Conservation (phyloP, 2,113 vertebrate genomes). For the Conger conger region DNA sequence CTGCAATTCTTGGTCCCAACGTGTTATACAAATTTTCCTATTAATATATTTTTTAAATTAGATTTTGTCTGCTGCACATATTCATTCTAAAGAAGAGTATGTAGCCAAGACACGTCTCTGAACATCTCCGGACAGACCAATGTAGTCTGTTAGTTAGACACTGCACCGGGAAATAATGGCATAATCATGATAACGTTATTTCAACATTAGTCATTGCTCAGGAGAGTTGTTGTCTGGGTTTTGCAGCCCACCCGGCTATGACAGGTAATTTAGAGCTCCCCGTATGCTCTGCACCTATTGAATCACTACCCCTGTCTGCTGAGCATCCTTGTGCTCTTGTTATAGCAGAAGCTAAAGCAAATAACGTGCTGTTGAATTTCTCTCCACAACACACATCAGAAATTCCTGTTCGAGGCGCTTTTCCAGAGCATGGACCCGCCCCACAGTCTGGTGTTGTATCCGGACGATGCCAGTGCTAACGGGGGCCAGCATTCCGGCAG, state of each 20-base stretch:
- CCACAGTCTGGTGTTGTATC: too few relatives aligned
- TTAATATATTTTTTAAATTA: not conserved
- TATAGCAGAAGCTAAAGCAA: too few relatives aligned
- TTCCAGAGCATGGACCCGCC: too few relatives aligned
- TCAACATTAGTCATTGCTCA: not conserved
- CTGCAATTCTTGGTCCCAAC: not conserved
- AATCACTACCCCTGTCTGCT: not conserved
- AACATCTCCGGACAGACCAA: not conserved
- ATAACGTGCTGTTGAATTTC: too few relatives aligned
- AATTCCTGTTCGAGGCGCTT: too few relatives aligned
- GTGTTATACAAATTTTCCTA: not conserved
- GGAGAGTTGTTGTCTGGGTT: not conserved
- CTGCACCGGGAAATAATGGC: not conserved
- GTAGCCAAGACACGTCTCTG: not conserved
- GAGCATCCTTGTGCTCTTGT: too few relatives aligned
- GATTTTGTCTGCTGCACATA: not conserved
- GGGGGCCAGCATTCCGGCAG: too few relatives aligned
- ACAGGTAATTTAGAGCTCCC: not conserved
- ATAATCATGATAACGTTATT: not conserved
- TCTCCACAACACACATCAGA: too few relatives aligned
- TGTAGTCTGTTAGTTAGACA: not conserved
- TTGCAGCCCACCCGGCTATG: not conserved
- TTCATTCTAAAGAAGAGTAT: not conserved
- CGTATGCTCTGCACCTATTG: not conserved
- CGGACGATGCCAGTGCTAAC: too few relatives aligned